Base-by-base conservation (phyloP, 2,888 invertebrate species). In the Athrips mouffetella region DNA sequence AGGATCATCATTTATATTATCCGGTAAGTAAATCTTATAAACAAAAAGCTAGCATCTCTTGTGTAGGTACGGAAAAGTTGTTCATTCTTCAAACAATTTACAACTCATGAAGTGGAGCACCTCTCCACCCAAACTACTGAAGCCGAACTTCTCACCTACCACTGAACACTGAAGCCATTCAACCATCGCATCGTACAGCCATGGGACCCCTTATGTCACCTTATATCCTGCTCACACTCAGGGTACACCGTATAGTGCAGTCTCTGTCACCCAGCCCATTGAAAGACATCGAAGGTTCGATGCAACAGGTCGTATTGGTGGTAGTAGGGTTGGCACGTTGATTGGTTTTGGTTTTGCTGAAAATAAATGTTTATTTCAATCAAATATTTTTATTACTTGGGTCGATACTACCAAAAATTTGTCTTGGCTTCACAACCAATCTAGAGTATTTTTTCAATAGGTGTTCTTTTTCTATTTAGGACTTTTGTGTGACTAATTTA, bases 281-380 rank as follows among this genome's bases (percentile, higher is more conserved):
- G 86, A 84, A 86, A 80, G 82, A 78, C 83, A 88, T 88, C 88
- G 87, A 88, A 86, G 80, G 79, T 82, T 87, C 75, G 71, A 70
- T 70, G 86, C 87, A 88, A 88, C 87, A 88, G 78, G 87, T 85
- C 62, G 70, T 82, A 87, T 87, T 78, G 87, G 79, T 67, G 82
- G 67, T 58, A 67, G 64, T 73, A 88, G 88, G 87, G 88, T 60
- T 87, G 85, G 3, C 67, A 57, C 54, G 65, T 64, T 73, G 78
- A 83, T 84, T 65, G 80, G 66, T 79, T 82, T 68, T 57, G 13
- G 31, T 6, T 21, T 18, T 30, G 0, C 47, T 27, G 21, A 10
- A 45, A 16, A 16, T 45, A 33, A 30, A 30, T 31, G n/a, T 31
- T 16, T 31, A 31, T 7, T 31, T 3, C 5, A 13, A 2, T 5